Evolutionary conservation across 2,797 vertebrate species (phyloP), one percentile per base, ranked within the genome.

Genomic region (Lophius americanus): DNA sequence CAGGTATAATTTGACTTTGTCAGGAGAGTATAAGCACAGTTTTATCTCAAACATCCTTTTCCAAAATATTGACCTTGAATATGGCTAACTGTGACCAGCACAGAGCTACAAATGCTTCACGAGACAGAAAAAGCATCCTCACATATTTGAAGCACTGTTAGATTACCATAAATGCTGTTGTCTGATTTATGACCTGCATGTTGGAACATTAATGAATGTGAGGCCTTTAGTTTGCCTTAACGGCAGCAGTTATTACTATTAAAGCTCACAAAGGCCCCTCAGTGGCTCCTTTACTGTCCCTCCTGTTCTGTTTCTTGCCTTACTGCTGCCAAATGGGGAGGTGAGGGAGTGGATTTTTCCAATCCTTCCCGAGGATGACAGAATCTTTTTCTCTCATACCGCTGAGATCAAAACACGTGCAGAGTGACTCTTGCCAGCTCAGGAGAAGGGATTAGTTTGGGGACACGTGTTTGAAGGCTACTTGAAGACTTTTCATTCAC

Each of bases 371-470:
- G 6, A 55, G 54, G 71, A 69, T 44, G 54, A 66, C 79, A 64
- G 64, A 23, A 23, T 70, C 79, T 47, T 84, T 78, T 44, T 75
- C 44, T 75, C 76, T 57, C 60, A 68, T 79, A 72, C 76, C 64
- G 39, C 37, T 39, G 75, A 84, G 81, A 88, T 82, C 59, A 81
- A 83, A 87, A 88, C 78, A 47, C 70, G 75, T 71, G 71, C 23
- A 66, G 60, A 73, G 59, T 56, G 69, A 48, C 56, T 61, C 1
- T 56, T 80, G 81, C 81, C 70, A 82, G 58, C 68, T 44, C 81
- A 88, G 71, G 70, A 78, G 64, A 66, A 64, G 61, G 84, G 83
- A 90, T 91, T 89, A 85, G 85, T 80, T 82, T 64, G 49, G 66
- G 57, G 73, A 78, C 61, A 51, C 56, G 70, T 84, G 85, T 90